Evolutionary conservation across 2,113 vertebrate genomes (phyloP), one percentile per base, ranked within the genome.

Genomic region (human): DNA sequence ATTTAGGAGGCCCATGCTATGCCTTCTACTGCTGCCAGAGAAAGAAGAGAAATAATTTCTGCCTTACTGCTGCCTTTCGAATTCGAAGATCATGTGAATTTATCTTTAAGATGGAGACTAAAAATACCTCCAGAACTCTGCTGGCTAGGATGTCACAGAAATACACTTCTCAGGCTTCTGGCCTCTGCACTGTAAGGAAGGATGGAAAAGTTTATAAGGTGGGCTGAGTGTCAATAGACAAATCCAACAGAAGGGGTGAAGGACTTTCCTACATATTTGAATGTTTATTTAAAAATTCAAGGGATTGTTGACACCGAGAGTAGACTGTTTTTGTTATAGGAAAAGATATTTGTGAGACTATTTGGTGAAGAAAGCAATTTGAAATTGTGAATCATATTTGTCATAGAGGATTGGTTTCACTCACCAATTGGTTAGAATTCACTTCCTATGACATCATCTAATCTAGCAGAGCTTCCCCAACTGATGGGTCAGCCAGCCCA

Each of bases 271-370:
- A 38, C 5, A 40, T 76, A 66, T 52, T 81, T 75, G 92, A 83
- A 61, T 81, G 23, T 73, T 94, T 79, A 40, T 84, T 96, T 17
- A 52, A 94, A 89, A 93, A 66, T 66, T 82, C n/a, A 89, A 93
- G 43, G 40, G 8, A 27, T 27, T 68, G 1, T 88, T 96, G 57
- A 89, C 87, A 82, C 10, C 55, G 70, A 90, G 3, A 43, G 38
- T 35, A 50, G 43, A 68, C 14, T 79, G 14, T n/a, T 10, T 93
- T 55, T 76, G 70, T 38, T 43, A 59, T n/a, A 90, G 68, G 30
- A 73, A 89, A 76, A 89, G 14, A 23, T 57, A 64, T 94, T 76
- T 93, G 48, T 79, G 52, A 76, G 76, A 73, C 18, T 80, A 66
- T n/a, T 61, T 64, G 81, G 13, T 35, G n/a, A 85, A 52, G 48